Evolutionary conservation across 2,888 invertebrate species (phyloP), one percentile per base, ranked within the genome.

Genomic region (Drosophila merina): DNA sequence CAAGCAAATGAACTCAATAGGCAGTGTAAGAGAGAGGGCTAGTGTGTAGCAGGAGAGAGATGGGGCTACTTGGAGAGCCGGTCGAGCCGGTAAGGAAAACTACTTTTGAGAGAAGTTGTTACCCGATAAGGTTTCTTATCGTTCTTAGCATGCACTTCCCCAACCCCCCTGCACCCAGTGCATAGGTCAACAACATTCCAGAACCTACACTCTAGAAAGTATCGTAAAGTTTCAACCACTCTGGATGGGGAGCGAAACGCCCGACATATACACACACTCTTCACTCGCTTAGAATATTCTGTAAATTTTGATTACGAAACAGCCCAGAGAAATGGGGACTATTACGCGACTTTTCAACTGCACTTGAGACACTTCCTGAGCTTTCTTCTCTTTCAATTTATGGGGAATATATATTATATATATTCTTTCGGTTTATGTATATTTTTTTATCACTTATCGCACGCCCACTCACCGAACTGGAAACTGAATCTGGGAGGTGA

Each of bases 381-480:
- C 36, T 36, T 36, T 12, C n/a, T 55, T 31, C 28, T 30, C 14
- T 20, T 2, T 3, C 8, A n/a, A 7, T 20, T 33, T 6, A 2
- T 2, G 4, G 10, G 8, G 9, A 25, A 36, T 30, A 8, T 62
- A 4, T 31, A 4, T 4, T 7, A 5, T 9, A 20, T 0, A 25
- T 60, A 14, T 14, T 20, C 26, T 40, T 42, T 28, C 7, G 28
- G 28, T 28, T 10, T 1, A 14, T 30, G 59, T 42, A 33, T 55
- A 14, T 42, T 30, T 30, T 26, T 69, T 68, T 31, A 40, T 60
- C 59, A 60, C 73, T 40, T 48, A 54, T 47, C 44, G 52, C 48
- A 60, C 73, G 52, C 59, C 57, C 82, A 88, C 88, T 89, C 77
- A 79, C 79, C 84, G 81, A 75, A 77, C 79, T 81, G 79, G 74